Evolutionary conservation across 2,113 vertebrate genomes (phyloP).

Genomic region (Sinocyclocheilus anshuiensis): DNA sequence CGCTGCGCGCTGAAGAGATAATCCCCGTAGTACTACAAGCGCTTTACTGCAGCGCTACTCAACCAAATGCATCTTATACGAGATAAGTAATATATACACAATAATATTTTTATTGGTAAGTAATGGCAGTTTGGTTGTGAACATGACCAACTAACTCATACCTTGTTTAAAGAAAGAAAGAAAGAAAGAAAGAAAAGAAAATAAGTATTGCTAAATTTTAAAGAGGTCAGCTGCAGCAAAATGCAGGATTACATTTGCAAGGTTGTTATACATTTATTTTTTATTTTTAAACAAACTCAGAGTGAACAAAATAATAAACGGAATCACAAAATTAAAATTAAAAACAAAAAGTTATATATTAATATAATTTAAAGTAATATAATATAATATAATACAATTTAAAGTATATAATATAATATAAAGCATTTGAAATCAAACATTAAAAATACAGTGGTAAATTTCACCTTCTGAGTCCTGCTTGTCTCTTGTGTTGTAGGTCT

Average conservation of each 20-base stretch:
- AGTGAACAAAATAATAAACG: neutral
- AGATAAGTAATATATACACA: too few species aligned
- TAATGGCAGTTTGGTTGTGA: too few species aligned
- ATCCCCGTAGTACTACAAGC: too few species aligned
- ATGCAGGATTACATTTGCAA: neutral
- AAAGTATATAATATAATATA: neutral
- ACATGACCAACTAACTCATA: neutral
- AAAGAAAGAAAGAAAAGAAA: neutral
- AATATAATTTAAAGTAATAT: neutral
- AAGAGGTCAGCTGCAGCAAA: neutral
- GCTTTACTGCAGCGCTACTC: too few species aligned
- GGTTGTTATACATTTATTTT: neutral
- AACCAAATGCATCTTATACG: too few species aligned
- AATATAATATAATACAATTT: neutral
- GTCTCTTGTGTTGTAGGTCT: neutral
- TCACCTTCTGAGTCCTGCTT: slow-evolving; percentile 5
- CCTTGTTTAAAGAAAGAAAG: neutral
- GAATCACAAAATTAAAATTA: neutral
- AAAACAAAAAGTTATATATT: neutral
- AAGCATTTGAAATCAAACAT: neutral
- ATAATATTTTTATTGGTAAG: too few species aligned
- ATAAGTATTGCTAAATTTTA: neutral
- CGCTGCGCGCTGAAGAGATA: too few species aligned
- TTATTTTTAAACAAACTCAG: neutral
- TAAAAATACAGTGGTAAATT: neutral